Percentiles rank a stretch among this genome's conserved stretches.
These are phyloP conservation scores for Timandra comae DNA, from an alignment of 2,888 invertebrate genomes.

Conservation along the genomic window DNA sequence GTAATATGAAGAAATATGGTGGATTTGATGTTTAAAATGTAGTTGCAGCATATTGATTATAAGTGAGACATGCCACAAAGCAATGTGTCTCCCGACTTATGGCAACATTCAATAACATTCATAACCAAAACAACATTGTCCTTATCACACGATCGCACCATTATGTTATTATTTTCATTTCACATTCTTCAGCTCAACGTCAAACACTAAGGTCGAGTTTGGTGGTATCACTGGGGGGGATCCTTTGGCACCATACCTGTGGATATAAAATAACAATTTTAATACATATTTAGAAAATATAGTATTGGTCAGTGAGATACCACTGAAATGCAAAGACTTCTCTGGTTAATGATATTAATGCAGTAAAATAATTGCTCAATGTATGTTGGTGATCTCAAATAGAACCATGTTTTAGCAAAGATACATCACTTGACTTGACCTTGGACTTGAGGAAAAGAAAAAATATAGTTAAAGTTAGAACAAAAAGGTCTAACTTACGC, in stretches of 20 bases:
- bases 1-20: slow-evolving; percentile 23
- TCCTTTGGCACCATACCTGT: slow-evolving; percentile 86
- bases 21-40: too few species aligned
- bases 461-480: too few species aligned
- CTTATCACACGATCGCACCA: slow-evolving; percentile 33
- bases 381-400: too few species aligned
- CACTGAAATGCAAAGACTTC: too few species aligned
- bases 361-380: too few species aligned
- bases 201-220: slow-evolving; percentile 91
- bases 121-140: slow-evolving; percentile 38
- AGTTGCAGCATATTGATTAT: slow-evolving; percentile 24
- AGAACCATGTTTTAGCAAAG: too few species aligned
- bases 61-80: slow-evolving; percentile 26
- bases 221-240: slow-evolving; percentile 91
- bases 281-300: too few species aligned
- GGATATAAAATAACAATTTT: slow-evolving; percentile 35
- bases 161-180: slow-evolving; percentile 60
- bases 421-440: too few species aligned
- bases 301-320: too few species aligned
- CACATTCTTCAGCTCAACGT: slow-evolving; percentile 91
- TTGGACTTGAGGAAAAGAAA: too few species aligned
- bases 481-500: slow-evolving; percentile 79
- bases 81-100: slow-evolving; percentile 34
- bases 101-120: slow-evolving; percentile 41
- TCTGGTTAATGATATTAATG: too few species aligned